These are phyloP conservation scores for Nebria salina DNA, from an alignment of 2,888 invertebrate species.

Conservation along the genomic window DNA sequence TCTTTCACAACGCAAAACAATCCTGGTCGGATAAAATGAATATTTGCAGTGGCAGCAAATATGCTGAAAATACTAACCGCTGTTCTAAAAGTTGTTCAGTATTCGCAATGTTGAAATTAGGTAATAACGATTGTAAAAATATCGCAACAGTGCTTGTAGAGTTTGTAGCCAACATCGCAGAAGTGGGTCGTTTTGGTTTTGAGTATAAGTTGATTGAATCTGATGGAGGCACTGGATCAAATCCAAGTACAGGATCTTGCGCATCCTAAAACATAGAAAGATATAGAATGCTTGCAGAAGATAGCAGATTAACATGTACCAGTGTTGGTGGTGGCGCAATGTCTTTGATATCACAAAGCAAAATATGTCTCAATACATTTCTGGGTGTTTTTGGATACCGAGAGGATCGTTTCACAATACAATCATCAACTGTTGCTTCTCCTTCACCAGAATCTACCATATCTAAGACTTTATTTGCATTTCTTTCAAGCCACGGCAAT, in stretches of 20 bases:
- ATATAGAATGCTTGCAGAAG: not conserved
- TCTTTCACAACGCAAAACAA: too few relatives aligned
- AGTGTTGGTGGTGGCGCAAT: constrained; percentile 69
- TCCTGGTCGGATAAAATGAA: too few relatives aligned
- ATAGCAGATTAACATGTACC: constrained; percentile 59
- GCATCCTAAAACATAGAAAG: constrained; percentile 55
- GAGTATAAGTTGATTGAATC: constrained; percentile 79
- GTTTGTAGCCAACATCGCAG: constrained; percentile 51
- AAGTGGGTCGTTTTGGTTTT: constrained; percentile 60
- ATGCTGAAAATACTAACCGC: not conserved
- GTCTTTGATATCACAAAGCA: constrained; percentile 77
- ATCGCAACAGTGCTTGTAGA: constrained; percentile 63
- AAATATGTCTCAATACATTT: constrained; percentile 75
- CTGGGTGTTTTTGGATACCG: constrained; percentile 73
- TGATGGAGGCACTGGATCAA: constrained; percentile 81
- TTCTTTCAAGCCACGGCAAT: constrained; percentile 79
- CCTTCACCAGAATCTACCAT: constrained; percentile 72
- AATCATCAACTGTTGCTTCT: constrained; percentile 65
- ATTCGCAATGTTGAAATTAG: constrained; percentile 66
- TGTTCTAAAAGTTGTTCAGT: constrained; percentile 51
- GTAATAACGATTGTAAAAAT: constrained; percentile 78
- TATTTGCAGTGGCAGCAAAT: too few relatives aligned
- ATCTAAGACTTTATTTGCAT: constrained; percentile 72
- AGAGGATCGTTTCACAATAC: constrained; percentile 68
- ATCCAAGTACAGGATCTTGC: constrained; percentile 72